phyloP scores from a whole-genome alignment of 2,113 vertebrate genomes.

The Thryonomys swinderianus region DNA sequence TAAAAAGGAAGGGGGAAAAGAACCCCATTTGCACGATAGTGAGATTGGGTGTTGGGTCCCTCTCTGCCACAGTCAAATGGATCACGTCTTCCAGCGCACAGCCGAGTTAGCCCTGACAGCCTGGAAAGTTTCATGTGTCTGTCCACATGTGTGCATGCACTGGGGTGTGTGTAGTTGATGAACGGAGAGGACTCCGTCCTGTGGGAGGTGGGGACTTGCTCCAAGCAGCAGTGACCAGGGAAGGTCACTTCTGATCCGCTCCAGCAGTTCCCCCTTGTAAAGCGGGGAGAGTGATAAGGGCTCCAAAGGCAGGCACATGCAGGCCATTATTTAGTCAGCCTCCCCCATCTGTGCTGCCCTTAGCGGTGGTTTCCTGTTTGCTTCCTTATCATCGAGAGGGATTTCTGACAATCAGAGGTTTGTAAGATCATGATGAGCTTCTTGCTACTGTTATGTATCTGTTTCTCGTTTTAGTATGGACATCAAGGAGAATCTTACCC shows the following conservation, averaged over 20 bases:
- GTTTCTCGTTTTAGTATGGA: background rate
- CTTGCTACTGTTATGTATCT: background rate
- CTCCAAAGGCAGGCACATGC: background rate
- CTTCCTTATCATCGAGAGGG: slow-evolving; percentile 1
- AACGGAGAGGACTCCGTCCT: background rate
- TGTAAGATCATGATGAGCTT: background rate
- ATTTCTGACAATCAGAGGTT: slow-evolving; percentile 5
- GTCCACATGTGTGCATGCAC: too few species aligned
- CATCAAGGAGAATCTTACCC: background rate
- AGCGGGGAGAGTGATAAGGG: background rate
- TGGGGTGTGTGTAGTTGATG: background rate
- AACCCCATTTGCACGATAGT: background rate
- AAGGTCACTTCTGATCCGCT: too few species aligned
- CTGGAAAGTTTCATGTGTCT: background rate
- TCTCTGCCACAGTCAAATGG: background rate
- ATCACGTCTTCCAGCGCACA: background rate
- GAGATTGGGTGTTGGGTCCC: background rate
- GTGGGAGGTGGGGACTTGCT: background rate
- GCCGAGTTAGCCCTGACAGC: background rate
- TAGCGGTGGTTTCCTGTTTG: background rate
- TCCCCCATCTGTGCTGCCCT: background rate
- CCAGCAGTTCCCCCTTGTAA: background rate
- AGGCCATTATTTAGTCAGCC: background rate
- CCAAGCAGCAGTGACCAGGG: background rate
- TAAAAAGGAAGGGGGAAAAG: background rate